These are phyloP conservation scores for Eustalomyia histrio DNA, from an alignment of 2,888 invertebrate genomes.

Conservation along the genomic window DNA sequence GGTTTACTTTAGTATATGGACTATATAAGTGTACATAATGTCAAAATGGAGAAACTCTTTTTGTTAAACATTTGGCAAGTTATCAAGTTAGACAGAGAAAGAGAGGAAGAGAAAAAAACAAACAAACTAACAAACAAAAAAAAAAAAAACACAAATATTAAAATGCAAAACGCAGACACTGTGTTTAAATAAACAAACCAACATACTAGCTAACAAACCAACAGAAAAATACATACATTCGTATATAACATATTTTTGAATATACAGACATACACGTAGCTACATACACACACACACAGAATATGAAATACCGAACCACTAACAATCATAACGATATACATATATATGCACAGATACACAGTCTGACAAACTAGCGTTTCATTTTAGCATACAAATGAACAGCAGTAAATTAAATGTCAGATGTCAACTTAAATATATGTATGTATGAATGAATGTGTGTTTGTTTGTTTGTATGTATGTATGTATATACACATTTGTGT, in stretches of 20 bases:
- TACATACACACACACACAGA: background rate
- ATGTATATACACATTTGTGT: background rate
- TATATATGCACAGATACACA: background rate
- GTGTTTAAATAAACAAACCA: slow-evolving; percentile 22
- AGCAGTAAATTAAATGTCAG: slow-evolving; percentile 62
- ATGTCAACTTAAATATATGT: slow-evolving; percentile 53
- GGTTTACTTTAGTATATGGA: slow-evolving; percentile 6
- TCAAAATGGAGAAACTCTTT: slow-evolving; percentile 7
- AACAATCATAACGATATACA: background rate
- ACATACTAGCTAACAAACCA: slow-evolving; percentile 17
- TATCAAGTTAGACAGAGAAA: slow-evolving; percentile 12
- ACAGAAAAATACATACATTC: slow-evolving; percentile 1
- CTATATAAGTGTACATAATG: slow-evolving; percentile 12
- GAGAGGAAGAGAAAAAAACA: background rate
- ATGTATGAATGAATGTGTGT: background rate
- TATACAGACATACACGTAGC: background rate
- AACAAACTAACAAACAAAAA: background rate
- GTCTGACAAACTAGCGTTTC: slow-evolving; percentile 22
- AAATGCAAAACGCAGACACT: slow-evolving; percentile 36
- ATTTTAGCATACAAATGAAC: slow-evolving; percentile 45
- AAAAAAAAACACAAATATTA: slow-evolving; percentile 14
- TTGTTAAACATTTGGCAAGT: slow-evolving; percentile 35
- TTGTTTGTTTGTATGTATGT: background rate
- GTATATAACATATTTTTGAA: background rate
- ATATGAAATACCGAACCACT: background rate